phyloP scores from a whole-genome alignment of 2,888 invertebrate genomes.

The Dorcus parallelipipedus region DNA sequence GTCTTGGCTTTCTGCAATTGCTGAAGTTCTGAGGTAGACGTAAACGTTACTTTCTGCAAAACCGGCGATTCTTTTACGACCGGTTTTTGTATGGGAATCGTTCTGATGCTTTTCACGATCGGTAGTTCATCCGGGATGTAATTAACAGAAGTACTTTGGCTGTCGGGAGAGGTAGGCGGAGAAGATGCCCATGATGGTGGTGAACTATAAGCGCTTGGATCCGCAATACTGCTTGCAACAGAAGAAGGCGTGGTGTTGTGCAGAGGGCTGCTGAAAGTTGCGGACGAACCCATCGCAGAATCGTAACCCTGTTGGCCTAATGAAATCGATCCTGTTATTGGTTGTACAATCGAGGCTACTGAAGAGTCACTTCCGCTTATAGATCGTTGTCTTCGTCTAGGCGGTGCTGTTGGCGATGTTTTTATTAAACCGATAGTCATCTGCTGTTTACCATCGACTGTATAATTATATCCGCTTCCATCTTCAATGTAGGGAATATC shows the following conservation, averaged over 20 bases:
- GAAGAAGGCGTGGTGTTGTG: conserved; percentile 49
- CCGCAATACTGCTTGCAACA: conserved; percentile 40
- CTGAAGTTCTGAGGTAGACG: conserved; percentile 55
- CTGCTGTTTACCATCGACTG: conserved; percentile 38
- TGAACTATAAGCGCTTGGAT: conserved; percentile 50
- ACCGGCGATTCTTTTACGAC: conserved; percentile 36
- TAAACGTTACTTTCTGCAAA: conserved; percentile 60
- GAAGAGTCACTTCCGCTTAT: conserved; percentile 53
- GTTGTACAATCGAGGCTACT: conserved; percentile 43
- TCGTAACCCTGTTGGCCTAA: conserved; percentile 51
- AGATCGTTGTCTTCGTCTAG: conserved; percentile 51
- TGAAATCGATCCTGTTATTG: conserved; percentile 47
- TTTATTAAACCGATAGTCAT: conserved; percentile 44
- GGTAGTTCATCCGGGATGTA: conserved; percentile 53
- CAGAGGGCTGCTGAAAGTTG: conserved; percentile 54
- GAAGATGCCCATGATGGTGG: conserved; percentile 59
- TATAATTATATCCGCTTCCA: conserved; percentile 39
- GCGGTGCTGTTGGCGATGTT: conserved; percentile 41
- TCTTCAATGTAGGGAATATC: conserved; percentile 72
- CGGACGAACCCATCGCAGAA: conserved; percentile 65
- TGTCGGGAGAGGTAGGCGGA: conserved; percentile 58
- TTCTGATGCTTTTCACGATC: conserved; percentile 24
- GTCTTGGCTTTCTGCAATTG: conserved; percentile 33
- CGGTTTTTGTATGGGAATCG: conserved; percentile 19
- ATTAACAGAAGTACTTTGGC: conserved; percentile 52